Evolutionary conservation across 2,797 vertebrate species (phyloP).

Genomic region (Philypnodon macrostomus): DNA sequence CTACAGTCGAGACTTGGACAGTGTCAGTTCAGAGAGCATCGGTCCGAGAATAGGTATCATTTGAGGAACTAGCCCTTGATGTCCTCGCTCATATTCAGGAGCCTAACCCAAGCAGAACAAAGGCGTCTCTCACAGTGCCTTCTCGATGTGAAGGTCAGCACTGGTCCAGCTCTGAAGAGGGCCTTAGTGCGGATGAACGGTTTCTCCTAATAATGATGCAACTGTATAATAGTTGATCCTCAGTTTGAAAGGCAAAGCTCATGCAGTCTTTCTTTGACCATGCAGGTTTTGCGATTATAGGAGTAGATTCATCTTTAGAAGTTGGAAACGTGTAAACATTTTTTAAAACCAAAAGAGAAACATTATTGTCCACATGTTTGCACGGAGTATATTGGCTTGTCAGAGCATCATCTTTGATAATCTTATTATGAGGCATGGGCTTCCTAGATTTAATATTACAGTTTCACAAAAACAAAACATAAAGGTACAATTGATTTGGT

Average conservation of each 20-base stretch:
- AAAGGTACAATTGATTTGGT: slow-evolving; percentile 52
- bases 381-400: slow-evolving; percentile 69
- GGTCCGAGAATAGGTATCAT: slow-evolving; percentile 52
- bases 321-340: slow-evolving; percentile 52
- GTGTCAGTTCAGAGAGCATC: slow-evolving; percentile 48
- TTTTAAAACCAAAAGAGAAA: slow-evolving; percentile 45
- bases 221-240: slow-evolving; percentile 70
- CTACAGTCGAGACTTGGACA: slow-evolving; percentile 37
- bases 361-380: slow-evolving; percentile 58
- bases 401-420: slow-evolving; percentile 63
- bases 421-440: slow-evolving; percentile 70
- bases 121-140: slow-evolving; percentile 32
- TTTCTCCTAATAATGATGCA: slow-evolving; percentile 65
- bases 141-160: slow-evolving; percentile 37
- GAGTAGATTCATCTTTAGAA: slow-evolving; percentile 32
- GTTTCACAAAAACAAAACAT: slow-evolving; percentile 51
- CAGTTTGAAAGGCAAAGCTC: slow-evolving; percentile 79
- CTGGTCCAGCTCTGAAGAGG: slow-evolving; percentile 63
- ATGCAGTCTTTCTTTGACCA: slow-evolving; percentile 81
- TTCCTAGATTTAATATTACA: slow-evolving; percentile 66
- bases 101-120: slow-evolving; percentile 41
- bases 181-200: slow-evolving; percentile 74
- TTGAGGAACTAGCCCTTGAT: slow-evolving; percentile 70
- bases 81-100: slow-evolving; percentile 58
- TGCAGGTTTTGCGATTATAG: slow-evolving; percentile 70